Conservation (phyloP, 2,888 invertebrate species). For the Syritta pipiens region DNA sequence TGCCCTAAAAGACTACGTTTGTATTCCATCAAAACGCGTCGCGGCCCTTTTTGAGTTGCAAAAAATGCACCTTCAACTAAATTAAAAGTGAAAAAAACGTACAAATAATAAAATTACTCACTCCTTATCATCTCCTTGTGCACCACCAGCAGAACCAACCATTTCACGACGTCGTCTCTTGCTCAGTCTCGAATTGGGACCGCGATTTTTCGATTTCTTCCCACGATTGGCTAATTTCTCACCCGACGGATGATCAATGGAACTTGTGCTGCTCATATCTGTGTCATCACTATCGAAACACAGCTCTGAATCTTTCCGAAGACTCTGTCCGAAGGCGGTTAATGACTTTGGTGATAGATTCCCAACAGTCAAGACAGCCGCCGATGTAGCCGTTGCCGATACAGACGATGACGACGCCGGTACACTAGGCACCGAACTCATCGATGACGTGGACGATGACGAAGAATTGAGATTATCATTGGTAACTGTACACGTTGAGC, state of each 20-base stretch:
- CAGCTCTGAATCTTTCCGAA: constrained; percentile 71
- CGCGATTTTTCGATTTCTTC: constrained; percentile 69
- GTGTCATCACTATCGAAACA: constrained; percentile 78
- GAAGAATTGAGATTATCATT: constrained; percentile 60
- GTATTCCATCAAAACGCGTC: too few species aligned
- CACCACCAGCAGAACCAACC: constrained; percentile 5
- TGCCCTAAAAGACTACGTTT: too few species aligned
- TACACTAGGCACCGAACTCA: constrained; percentile 50
- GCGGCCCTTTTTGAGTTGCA: too few species aligned
- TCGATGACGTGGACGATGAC: constrained; percentile 48
- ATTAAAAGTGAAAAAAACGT: too few species aligned
- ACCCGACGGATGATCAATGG: constrained; percentile 71
- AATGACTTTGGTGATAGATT: constrained; percentile 73
- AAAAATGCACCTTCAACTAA: too few species aligned
- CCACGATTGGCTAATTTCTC: constrained; percentile 51
- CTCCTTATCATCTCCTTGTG: constrained; percentile 50
- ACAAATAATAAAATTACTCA: constrained; percentile 24
- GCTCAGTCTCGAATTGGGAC: constrained; percentile 62
- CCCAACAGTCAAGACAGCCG: constrained; percentile 43
- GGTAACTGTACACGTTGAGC: constrained; percentile 65
- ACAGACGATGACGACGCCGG: constrained; percentile 51
- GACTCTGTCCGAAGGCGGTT: constrained; percentile 68
- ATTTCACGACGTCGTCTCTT: constrained; percentile 71
- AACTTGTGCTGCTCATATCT: constrained; percentile 78
- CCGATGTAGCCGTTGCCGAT: constrained; percentile 37